phyloP scores from a whole-genome alignment of 2,113 vertebrate species.

The Pterocles orientalis region DNA sequence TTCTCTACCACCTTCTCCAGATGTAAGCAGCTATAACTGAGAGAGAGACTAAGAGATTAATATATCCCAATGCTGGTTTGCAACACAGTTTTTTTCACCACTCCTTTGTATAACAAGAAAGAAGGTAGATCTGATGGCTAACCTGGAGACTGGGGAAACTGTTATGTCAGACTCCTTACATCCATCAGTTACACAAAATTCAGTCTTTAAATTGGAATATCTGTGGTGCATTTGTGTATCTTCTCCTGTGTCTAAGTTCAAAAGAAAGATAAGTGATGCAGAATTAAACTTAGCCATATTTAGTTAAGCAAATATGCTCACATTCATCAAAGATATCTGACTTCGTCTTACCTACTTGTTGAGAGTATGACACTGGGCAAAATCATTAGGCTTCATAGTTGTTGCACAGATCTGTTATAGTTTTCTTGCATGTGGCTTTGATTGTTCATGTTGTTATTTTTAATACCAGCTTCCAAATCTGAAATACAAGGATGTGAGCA shows the following conservation, averaged over 20 bases:
- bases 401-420: not conserved
- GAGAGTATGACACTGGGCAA: not conserved
- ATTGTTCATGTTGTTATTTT: not conserved
- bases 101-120: not conserved
- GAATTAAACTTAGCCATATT: not conserved
- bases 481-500: not conserved
- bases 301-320: not conserved
- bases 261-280: not conserved
- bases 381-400: not conserved
- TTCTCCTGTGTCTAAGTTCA: not conserved
- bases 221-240: not conserved
- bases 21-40: not conserved
- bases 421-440: not conserved
- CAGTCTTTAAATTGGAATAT: not conserved
- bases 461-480: not conserved
- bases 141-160: not conserved
- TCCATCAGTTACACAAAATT: not conserved
- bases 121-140: not conserved
- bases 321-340: not conserved
- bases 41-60: not conserved
- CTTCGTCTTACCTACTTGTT: not conserved
- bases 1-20: not conserved
- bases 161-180: not conserved
- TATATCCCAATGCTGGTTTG: not conserved
- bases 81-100: not conserved